Evolutionary conservation across 2,113 vertebrate genomes (phyloP), one percentile per base, ranked within the genome.

Genomic region (Chamaetylas fuelleborni): DNA sequence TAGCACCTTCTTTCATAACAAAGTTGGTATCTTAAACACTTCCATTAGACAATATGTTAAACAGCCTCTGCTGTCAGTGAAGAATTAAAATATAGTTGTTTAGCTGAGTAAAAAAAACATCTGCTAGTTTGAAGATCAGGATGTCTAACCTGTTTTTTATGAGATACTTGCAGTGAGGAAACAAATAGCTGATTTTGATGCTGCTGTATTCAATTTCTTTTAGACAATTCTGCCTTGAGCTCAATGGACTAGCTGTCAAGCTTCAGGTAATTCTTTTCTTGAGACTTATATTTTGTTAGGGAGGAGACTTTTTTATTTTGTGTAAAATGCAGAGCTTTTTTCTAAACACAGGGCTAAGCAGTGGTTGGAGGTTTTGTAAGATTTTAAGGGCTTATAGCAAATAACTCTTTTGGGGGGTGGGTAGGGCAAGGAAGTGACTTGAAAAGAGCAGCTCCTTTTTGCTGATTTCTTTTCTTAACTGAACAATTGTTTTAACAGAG

Each of bases 201-300:
- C 65, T 96, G 74, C 58, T 97, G 24, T 97, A 57, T 97, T 96
- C 86, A 50, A 71, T 96, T 97, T 73, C 76, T 92, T 96, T 88
- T 93, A 99, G 99, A 97, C 99, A 99, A 57, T 99, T 99, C 97
- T 99, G 99, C 94, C 98, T 99, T 95, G 99, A 99, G 96, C 99
- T 99, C 69, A 99, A 99, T 95, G 99, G 99, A 96, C 97, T 99
- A 86, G 99, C 99, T 82, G 99, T 99, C 71, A 99, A 99, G 97
- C 98, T 99, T 96, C 99, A 99, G 99, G 99, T 99, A 98, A 97
- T 87, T 76, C 5, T 93, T 97, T 92, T 64, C 83, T 88, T 91
- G 36, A 5, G 71, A 19, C 67, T 73, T 51, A 8, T 19, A 18
- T 66, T 71, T 36, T 65, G 23, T 61, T 36, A 47, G 62, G 19